Base-by-base conservation (phyloP, 2,888 invertebrate genomes). In the Alloplasta piceator region DNA sequence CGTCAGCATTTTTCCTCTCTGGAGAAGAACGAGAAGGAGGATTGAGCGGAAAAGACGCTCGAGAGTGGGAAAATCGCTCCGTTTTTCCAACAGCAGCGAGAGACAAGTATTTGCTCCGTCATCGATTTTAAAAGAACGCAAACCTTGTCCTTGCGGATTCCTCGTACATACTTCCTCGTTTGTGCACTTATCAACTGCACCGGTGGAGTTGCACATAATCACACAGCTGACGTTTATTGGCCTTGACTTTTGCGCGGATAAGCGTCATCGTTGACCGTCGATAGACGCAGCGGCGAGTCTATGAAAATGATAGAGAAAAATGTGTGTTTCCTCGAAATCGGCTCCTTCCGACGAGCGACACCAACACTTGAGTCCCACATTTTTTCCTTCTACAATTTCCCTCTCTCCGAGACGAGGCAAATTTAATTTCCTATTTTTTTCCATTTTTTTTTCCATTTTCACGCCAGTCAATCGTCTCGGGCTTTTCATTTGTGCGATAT, bases 81-180 rank as follows among this genome's bases (percentile, higher is more conserved):
- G 16, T 36, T 26, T 16, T 36, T 56, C 46, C 5, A 12, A 12
- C 36, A 60, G 50, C 39, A 50, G 14, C n/a, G 58, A 5, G 14
- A 12, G 48, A 26, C 48, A 52, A 26, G 26, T 12, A 52, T 39
- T 60, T 6, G 71, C 70, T 39, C 16, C 60, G 74, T 75, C 75
- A 80, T 71, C 38, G 70, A 16, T 43, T 39, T 46, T 16, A 55
- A 16, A 70, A 36, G 48, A 38, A 6, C 52, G 52, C 5, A 6
- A 60, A 52, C 70, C 64, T 67, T 72, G 80, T 67, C 80, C 76
- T 76, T 80, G 72, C 58, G 38, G 26, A 46, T 68, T 55, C 68
- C 63, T 80, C 76, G 26, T 26, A 26, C 26, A n/a, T n/a, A 26
- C 26, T 80, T 80, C 80, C 80, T 80, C 50, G 38, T 80, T 80